Conservation (phyloP, 2,888 invertebrate species). For the Sesamia inferens region DNA sequence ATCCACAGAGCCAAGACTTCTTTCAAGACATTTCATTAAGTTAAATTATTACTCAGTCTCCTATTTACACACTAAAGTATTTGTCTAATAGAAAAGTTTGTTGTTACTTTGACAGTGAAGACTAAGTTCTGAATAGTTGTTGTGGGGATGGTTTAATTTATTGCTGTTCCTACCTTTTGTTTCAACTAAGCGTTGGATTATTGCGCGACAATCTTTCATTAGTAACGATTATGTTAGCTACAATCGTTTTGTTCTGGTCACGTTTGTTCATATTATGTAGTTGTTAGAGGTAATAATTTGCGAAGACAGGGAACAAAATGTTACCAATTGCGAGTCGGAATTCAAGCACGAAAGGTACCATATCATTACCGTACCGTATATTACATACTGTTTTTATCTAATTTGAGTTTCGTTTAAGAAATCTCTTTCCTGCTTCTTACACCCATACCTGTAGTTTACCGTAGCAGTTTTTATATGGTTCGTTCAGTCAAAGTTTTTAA, state of each 20-base stretch:
- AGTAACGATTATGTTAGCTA: neutral
- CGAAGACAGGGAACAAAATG: neutral
- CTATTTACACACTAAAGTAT: conserved; percentile 3
- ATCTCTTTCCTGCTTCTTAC: no score
- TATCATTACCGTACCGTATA: no score
- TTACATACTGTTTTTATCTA: no score
- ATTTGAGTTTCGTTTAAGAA: no score
- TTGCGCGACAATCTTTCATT: conserved; percentile 2
- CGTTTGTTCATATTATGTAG: neutral
- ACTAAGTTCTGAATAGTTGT: conserved; percentile 28
- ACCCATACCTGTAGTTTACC: no score
- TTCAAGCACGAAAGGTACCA: no score
- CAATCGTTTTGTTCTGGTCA: neutral
- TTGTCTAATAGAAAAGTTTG: conserved; percentile 3
- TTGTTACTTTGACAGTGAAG: conserved; percentile 10
- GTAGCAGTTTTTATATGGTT: no score
- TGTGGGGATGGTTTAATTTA: conserved; percentile 27
- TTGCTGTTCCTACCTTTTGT: conserved; percentile 6
- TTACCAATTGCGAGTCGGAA: no score
- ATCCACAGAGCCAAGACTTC: neutral
- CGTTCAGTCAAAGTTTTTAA: no score
- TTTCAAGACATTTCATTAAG: conserved; percentile 10
- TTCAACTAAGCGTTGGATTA: conserved; percentile 8
- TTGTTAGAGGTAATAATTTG: neutral
- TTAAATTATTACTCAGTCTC: conserved; percentile 8